phyloP scores from a whole-genome alignment of 2,888 invertebrate genomes.

The Oithona nana region DNA sequence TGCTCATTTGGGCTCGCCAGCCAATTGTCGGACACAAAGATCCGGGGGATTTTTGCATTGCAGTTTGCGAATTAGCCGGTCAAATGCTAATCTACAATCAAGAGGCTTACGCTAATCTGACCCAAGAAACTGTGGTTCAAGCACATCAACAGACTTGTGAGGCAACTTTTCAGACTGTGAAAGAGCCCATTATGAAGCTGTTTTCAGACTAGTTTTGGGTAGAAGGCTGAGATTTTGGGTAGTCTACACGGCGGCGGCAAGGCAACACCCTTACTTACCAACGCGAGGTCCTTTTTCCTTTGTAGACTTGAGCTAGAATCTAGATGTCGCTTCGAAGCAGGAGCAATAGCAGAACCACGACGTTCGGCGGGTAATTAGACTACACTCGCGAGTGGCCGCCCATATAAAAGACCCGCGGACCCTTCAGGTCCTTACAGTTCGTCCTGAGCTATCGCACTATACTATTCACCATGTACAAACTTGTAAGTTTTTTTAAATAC shows the following conservation, averaged over 20 bases:
- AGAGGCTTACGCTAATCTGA: constrained; percentile 22
- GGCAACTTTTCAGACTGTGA: background rate
- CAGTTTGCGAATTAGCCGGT: constrained; percentile 55
- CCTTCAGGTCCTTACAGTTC: constrained; percentile 4
- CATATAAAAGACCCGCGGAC: background rate
- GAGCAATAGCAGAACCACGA: too few relatives aligned
- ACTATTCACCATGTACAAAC: constrained; percentile 10
- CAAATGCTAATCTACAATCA: constrained; percentile 43
- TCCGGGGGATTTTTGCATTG: constrained; percentile 41
- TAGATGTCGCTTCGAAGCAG: too few relatives aligned
- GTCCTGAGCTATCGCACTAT: background rate
- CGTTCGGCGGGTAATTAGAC: background rate
- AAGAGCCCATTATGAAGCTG: background rate
- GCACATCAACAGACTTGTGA: background rate
- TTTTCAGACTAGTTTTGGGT: too few relatives aligned
- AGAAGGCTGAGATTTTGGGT: too few relatives aligned
- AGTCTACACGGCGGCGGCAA: too few relatives aligned
- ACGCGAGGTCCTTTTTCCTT: too few relatives aligned
- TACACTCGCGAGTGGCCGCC: background rate
- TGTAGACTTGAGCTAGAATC: too few relatives aligned
- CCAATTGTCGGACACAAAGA: constrained; percentile 38
- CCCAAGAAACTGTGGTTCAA: constrained; percentile 22
- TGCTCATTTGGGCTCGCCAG: constrained; percentile 47
- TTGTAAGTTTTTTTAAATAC: background rate
- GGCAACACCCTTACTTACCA: too few relatives aligned